Evolutionary conservation across 1,140 invertebrate species (phyloP), one percentile per base, ranked within the genome.

Genomic region (Drosophila santomea): DNA sequence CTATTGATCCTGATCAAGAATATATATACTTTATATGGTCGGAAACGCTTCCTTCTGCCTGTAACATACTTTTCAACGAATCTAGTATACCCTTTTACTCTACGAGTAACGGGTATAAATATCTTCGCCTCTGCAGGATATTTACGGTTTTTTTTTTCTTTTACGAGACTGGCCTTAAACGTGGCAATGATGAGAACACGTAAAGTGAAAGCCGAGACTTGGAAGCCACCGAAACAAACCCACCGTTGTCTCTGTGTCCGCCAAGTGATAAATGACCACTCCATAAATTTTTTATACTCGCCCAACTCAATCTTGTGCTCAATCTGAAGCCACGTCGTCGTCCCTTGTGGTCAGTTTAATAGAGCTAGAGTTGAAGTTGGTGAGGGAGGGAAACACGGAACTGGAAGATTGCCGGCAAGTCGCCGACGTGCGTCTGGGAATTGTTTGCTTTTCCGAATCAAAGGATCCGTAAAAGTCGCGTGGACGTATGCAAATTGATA

Each of bases 201-300:
- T 51, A 61, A 51, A 51, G 17, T 32, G 36, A 35, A 48, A 14
- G 35, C 45, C 58, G 35, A 28, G 20, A 36, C 43, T 41, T 47
- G 20, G 15, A 11, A 20, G 11, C 54, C 38, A 69, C 35, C 60
- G 28, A 32, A 32, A 32, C 28, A 32, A 32, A 32, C 8, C 28
- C 8, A 10, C 8, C 28, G 28, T 32, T 32, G 7, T 32, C 28
- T 32, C 41, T 67, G 51, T 81, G 64, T 57, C 45, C 57, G 59
- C 55, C 80, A 62, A 68, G 78, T 86, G 82, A 86, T 86, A 86
- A 86, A 86, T 86, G 82, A 81, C 58, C 78, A 86, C 78, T 86
- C 78, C 82, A 86, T 85, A 86, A 86, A 85, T 85, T 85, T 85
- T 86, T 81, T 85, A 85, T 85, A 80, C 81, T 61, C 77, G 82